Evolutionary conservation across 2,797 vertebrate genomes (phyloP), one percentile per base, ranked within the genome.

Genomic region (Eremophila alpestris): DNA sequence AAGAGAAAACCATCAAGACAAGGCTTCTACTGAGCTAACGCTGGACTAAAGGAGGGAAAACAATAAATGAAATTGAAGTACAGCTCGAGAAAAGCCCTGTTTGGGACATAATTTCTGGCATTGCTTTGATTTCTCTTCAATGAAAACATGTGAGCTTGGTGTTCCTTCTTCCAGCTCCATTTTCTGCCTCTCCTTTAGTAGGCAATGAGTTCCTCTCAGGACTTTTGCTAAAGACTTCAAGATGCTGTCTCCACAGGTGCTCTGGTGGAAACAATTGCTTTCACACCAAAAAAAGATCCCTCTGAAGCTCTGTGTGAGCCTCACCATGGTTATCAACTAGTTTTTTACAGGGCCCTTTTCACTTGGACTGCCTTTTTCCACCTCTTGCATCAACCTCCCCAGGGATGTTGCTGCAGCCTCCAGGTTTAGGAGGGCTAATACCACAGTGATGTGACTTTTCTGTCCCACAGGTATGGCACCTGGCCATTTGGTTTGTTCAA

Each of bases 401-500:
- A 32, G 49, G 30, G 65, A 17, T 0, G 0, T 7, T 46, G 26
- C 27, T 64, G 63, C 40, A n/a, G 27, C 10, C 5, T 62, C 18
- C 8, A 27, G 13, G 4, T 23, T 59, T 3, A 34, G 58, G n/a
- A 64, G 15, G 27, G 8, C 45, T 77, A 1, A 0, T 10, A 10
- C 43, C 77, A 32, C 0, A 0, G 68, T 17, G 48, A 26, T 8
- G 5, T 13, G 77, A 45, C 30, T 3, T 38, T 48, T 2, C n/a
- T n/a, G 14, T 46, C 60, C 60, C 78, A 21, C 86, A 98, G 98
- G 30, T 98, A 98, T 2, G 97, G 98, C 13, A 94, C 26, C 40
- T 97, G 93, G 96, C 97, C 96, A 0, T 97, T 77, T 75, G 87
- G 98, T 16, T 2, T 97, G 6, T 98, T 98, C 94, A 97, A 97